Evolutionary conservation across 2,113 vertebrate genomes (phyloP).

Genomic region (Cyprinus carpio): DNA sequence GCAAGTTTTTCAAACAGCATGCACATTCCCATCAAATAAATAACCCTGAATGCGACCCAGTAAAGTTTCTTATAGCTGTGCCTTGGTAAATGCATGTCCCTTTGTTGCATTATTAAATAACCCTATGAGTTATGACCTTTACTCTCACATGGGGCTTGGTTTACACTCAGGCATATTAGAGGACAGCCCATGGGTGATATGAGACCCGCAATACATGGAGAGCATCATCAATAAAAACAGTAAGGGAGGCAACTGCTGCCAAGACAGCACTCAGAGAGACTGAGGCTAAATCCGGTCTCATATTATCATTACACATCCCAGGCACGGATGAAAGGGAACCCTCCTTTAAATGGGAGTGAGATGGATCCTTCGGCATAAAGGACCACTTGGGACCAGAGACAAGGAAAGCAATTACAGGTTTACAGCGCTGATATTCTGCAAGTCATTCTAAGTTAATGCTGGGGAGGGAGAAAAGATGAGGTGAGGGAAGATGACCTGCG

Average conservation of each 20-base stretch:
- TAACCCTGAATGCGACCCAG: not conserved
- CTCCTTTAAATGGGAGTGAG: constrained; percentile 54
- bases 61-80: constrained; percentile 22
- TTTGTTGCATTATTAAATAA: constrained; percentile 57
- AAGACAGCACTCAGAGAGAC: constrained; percentile 48
- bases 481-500: not conserved
- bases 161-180: constrained; percentile 52
- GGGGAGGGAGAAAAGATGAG: not conserved
- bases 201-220: constrained; percentile 40
- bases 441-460: constrained; percentile 50
- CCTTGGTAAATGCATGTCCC: constrained; percentile 28
- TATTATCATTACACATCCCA: constrained; percentile 52
- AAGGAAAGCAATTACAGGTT: constrained; percentile 57
- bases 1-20: not conserved
- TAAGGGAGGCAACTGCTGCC: constrained; percentile 41
- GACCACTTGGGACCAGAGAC: constrained; percentile 53
- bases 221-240: constrained; percentile 47
- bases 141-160: constrained; percentile 39
- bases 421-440: constrained; percentile 48
- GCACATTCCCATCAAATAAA: not conserved
- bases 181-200: constrained; percentile 41
- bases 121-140: constrained; percentile 54
- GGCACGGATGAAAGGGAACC: constrained; percentile 57
- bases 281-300: constrained; percentile 57
- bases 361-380: constrained; percentile 53